Base-by-base conservation (phyloP, 2,113 vertebrate genomes). In the Pachypanchax playfairii region DNA sequence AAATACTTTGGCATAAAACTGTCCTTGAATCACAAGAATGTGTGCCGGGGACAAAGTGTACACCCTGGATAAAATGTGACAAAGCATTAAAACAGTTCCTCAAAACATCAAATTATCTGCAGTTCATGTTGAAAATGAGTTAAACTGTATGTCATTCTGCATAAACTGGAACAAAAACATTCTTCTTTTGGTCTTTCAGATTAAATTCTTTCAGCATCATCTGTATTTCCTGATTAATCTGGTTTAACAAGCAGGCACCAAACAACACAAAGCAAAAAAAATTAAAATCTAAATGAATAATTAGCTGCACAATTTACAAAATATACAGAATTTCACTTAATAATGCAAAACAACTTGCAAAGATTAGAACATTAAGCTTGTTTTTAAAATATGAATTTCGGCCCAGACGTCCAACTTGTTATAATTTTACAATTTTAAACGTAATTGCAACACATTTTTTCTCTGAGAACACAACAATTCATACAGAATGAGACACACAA, bases 401-500 rank as follows among this genome's bases (percentile, higher is more conserved):
- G 21, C 38, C 52, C 65, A 86, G 65, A 88, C 66, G 73, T 64
- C 68, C 48, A 60, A 54, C 73, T 80, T 61, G 53, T 49, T 85
- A 82, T 77, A 39, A 82, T 51, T 87, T 41, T 61, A 78, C 41
- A 75, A 86, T 84, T 13, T 3, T 12, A 4, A 42, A 49, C 46
- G 82, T 82, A 86, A 65, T 79, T 25, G 70, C 65, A 60, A 65
- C 70, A 69, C 56, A 26, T 65, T 20, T 79, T n/a, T 62, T 74
- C 70, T 80, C 77, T 52, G 33, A 52, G 24, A 59, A 75, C 73
- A 88, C 56, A 82, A 89, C 73, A 77, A 15, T 68, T 75, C 73
- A 86, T 58, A 88, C 59, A 65, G 52, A 73, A 82, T 71, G 80
- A 83, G 72, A 88, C 76, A 79, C 59, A 79, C 82, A 67, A 87